Conservation (phyloP, 2,113 vertebrate genomes). For the Nannospalax galili region DNA sequence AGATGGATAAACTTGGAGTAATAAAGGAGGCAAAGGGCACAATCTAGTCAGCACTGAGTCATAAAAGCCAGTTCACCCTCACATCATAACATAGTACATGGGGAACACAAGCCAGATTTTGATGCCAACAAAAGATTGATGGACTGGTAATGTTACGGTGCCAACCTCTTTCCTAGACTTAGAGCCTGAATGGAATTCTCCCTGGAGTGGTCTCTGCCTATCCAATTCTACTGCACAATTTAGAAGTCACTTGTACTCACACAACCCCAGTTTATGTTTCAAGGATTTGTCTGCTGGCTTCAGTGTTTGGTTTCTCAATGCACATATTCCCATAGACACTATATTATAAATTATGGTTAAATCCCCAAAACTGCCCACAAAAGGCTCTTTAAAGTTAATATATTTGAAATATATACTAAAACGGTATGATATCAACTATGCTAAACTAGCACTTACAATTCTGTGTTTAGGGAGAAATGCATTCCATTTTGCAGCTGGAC, state of each 20-base stretch:
- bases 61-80: background rate
- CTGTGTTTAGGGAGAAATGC: background rate
- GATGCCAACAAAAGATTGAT: background rate
- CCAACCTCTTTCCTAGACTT: background rate
- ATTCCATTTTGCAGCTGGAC: conserved; percentile 45
- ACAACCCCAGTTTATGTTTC: background rate
- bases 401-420: conserved; percentile 67
- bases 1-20: background rate
- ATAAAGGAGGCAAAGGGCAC: background rate
- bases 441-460: conserved; percentile 45
- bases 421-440: conserved; percentile 39
- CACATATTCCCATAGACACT: conserved; percentile 49
- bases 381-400: conserved; percentile 68
- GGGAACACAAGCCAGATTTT: background rate
- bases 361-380: conserved; percentile 66
- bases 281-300: conserved; percentile 42
- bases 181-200: background rate
- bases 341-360: conserved; percentile 60
- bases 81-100: background rate
- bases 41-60: background rate
- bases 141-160: background rate
- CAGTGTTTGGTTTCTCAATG: conserved; percentile 36
- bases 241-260: background rate
- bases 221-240: background rate
- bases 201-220: background rate